phyloP scores from a whole-genome alignment of 2,113 vertebrate genomes.

The Coptodon bakossiorum region DNA sequence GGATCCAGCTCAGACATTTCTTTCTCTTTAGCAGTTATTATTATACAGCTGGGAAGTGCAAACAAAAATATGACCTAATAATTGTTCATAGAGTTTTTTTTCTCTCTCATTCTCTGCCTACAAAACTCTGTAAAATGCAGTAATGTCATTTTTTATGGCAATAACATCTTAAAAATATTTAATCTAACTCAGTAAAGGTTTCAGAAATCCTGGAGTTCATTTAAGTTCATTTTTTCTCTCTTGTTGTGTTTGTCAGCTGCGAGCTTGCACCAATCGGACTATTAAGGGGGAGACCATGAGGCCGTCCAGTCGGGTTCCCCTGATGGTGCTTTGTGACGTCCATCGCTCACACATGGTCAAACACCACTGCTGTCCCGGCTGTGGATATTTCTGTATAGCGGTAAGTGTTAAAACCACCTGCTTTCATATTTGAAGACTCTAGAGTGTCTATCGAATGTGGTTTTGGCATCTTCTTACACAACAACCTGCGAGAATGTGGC shows the following conservation, averaged over 20 bases:
- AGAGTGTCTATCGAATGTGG: background rate
- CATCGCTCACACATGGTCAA: constrained; percentile 92
- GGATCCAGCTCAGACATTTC: background rate
- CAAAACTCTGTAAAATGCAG: background rate
- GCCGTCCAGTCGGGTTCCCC: constrained; percentile 82
- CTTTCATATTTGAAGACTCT: background rate
- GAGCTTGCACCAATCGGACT: constrained; percentile 76
- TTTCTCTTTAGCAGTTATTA: background rate
- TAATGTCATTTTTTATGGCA: background rate
- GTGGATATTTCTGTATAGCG: constrained; percentile 87
- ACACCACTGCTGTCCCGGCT: constrained; percentile 91
- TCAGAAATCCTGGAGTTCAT: background rate
- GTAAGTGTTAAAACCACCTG: constrained; percentile 56
- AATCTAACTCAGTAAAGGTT: background rate
- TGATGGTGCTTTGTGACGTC: constrained; percentile 87
- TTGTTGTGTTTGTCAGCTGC: constrained; percentile 66
- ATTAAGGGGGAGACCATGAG: constrained; percentile 91
- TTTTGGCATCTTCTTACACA: background rate
- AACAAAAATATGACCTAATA: background rate
- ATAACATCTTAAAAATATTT: background rate
- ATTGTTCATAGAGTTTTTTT: background rate
- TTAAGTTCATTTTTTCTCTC: background rate
- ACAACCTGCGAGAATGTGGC: background rate
- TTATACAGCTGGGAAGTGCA: background rate
- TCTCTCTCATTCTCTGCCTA: background rate